Percentiles rank a stretch among this genome's conserved stretches.
These are phyloP conservation scores for Cerastis rubricosa DNA, from an alignment of 2,888 invertebrate species.

Conservation along the genomic window DNA sequence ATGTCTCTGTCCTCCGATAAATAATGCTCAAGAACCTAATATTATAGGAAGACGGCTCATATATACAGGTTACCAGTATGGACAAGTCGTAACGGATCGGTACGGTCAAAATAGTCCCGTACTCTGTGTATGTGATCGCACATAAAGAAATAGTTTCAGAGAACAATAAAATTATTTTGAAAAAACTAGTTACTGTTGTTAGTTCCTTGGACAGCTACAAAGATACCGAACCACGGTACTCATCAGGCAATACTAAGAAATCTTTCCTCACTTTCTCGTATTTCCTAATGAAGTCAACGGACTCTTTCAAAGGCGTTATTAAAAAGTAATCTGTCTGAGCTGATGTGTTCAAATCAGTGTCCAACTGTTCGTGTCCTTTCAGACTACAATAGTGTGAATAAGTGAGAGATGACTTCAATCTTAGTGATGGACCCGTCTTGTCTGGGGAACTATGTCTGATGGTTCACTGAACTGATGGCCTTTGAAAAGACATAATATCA, in stretches of 20 bases:
- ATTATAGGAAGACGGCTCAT: background rate
- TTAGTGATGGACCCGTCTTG: conserved; percentile 22
- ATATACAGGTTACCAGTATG: background rate
- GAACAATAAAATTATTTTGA: background rate
- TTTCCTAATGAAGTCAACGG: conserved; percentile 48
- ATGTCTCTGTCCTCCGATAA: background rate
- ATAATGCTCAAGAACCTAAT: background rate
- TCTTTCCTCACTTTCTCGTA: conserved; percentile 1
- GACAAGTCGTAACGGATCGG: background rate
- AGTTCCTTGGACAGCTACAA: background rate
- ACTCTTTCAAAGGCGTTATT: conserved; percentile 55
- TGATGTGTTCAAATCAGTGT: conserved; percentile 44
- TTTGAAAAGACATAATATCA: background rate
- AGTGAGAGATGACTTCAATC: conserved; percentile 43
- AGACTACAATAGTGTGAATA: conserved; percentile 34
- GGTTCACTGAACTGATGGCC: conserved; percentile 48
- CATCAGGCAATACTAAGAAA: conserved; percentile 1
- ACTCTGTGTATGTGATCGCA: background rate
- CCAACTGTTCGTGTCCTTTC: conserved; percentile 37
- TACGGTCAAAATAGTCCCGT: background rate
- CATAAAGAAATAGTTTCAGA: background rate
- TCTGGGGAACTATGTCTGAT: conserved; percentile 15
- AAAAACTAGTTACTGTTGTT: background rate
- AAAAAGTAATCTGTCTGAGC: conserved; percentile 62
- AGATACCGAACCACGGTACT: background rate